Conservation (phyloP, 1,140 invertebrate species). For the Drosophila varians region DNA sequence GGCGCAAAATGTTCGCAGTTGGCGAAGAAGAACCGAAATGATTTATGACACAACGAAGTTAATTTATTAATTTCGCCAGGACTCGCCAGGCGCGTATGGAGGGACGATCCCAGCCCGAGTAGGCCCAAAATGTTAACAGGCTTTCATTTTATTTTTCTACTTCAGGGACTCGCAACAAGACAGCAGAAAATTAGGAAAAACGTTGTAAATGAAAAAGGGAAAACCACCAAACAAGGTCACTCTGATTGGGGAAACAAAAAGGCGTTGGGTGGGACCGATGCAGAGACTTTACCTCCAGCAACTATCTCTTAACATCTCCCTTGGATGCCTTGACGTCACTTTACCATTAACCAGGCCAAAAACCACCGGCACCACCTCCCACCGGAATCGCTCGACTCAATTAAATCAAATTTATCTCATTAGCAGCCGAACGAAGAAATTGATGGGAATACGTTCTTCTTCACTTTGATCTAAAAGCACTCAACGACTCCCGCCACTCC, state of each 20-base stretch:
- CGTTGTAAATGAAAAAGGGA: conserved; percentile 14
- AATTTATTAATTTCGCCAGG: conserved; percentile 79
- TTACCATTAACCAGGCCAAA: not conserved
- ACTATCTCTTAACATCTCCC: conserved; percentile 2
- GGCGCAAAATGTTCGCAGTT: conserved; percentile 80
- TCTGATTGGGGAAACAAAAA: conserved; percentile 39
- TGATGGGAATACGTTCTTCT: conserved; percentile 71
- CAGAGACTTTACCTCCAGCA: not conserved
- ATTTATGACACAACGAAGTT: conserved; percentile 81
- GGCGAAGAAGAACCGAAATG: conserved; percentile 68
- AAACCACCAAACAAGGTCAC: conserved; percentile 61
- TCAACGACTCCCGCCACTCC: conserved; percentile 32
- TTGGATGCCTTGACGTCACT: conserved; percentile 31
- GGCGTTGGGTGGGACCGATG: too few relatives aligned
- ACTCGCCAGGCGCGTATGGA: conserved; percentile 18
- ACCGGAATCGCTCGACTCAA: conserved; percentile 54
- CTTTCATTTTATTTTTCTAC: conserved; percentile 37
- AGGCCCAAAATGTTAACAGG: conserved; percentile 62
- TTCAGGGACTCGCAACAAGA: conserved; percentile 18
- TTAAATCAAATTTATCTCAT: conserved; percentile 80
- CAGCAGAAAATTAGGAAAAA: conserved; percentile 37
- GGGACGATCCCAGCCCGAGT: conserved; percentile 8
- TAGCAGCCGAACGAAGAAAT: conserved; percentile 63
- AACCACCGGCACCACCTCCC: conserved; percentile 5
- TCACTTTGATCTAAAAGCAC: conserved; percentile 75